Conservation (phyloP, 2,113 vertebrate species). For the Trogon surrucura region DNA sequence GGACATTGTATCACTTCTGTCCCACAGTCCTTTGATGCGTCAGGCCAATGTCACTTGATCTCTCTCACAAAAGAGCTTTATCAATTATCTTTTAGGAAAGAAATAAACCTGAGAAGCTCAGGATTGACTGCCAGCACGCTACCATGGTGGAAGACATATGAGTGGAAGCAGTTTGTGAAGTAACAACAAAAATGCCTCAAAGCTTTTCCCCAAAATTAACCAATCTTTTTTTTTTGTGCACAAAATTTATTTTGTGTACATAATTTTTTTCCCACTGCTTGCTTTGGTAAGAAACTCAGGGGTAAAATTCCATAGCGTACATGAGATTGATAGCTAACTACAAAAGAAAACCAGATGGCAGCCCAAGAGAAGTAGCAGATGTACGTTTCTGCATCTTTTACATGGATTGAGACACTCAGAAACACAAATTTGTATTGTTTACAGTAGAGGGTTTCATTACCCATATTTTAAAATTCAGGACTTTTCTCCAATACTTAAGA, state of each 20-base stretch:
- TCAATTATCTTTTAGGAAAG: constrained; percentile 26
- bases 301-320: not conserved
- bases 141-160: constrained; percentile 55
- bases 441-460: not conserved
- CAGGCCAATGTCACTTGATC: not conserved
- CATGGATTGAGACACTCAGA: not conserved
- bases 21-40: not conserved
- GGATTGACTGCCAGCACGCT: constrained; percentile 45
- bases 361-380: not conserved
- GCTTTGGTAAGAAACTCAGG: not conserved
- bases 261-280: not conserved
- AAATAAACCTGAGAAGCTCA: constrained; percentile 62
- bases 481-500: not conserved
- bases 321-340: not conserved
- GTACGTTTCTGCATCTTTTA: not conserved
- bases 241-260: not conserved
- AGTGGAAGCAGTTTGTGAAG: constrained; percentile 37
- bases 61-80: not conserved
- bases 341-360: constrained; percentile 16
- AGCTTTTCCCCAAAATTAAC: constrained; percentile 61
- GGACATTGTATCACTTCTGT: not conserved
- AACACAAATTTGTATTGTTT: not conserved
- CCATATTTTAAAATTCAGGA: not conserved
- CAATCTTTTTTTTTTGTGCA: not conserved
- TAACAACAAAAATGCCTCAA: constrained; percentile 54